These are phyloP conservation scores for Drosophila birchii DNA, from an alignment of 2,888 invertebrate genomes.

Conservation along the genomic window DNA sequence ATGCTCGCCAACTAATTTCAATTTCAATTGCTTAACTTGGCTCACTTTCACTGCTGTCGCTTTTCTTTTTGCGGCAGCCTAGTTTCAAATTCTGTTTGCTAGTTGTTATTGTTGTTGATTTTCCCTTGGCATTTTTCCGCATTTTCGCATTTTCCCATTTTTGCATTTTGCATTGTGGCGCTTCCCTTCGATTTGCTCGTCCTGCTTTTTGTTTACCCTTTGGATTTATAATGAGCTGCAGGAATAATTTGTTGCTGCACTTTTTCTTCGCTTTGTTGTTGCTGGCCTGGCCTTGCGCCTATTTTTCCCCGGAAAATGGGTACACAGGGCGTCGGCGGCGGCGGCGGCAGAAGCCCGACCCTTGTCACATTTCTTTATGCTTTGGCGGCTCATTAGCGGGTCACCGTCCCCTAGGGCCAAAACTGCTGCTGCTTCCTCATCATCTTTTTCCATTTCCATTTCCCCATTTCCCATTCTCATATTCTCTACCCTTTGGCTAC, in stretches of 20 bases:
- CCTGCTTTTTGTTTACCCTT: conserved; percentile 29
- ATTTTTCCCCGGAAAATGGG: conserved; percentile 44
- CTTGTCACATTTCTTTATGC: conserved; percentile 43
- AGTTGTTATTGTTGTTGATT: conserved; percentile 28
- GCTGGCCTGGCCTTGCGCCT: conserved; percentile 67
- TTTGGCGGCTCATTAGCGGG: conserved; percentile 68
- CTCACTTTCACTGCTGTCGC: conserved; percentile 25
- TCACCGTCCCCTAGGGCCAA: conserved; percentile 49
- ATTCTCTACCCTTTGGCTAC: neutral
- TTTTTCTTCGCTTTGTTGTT: conserved; percentile 16
- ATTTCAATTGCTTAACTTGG: conserved; percentile 39
- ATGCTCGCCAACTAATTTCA: conserved; percentile 32
- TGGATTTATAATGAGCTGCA: conserved; percentile 49
- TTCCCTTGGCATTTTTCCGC: neutral
- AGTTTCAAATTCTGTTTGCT: conserved; percentile 31
- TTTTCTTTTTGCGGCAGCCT: conserved; percentile 26
- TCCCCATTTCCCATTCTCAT: conserved; percentile 13
- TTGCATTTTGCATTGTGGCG: conserved; percentile 39
- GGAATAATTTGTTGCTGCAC: conserved; percentile 31
- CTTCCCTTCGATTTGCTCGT: conserved; percentile 2
- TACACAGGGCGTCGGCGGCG: neutral
- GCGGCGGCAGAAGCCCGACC: conserved; percentile 11
- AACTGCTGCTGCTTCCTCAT: conserved; percentile 13
- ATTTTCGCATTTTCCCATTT: neutral
- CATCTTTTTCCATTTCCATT: conserved; percentile 10